Conservation (phyloP, 1,140 invertebrate species). For the Tetraneura akinire region DNA sequence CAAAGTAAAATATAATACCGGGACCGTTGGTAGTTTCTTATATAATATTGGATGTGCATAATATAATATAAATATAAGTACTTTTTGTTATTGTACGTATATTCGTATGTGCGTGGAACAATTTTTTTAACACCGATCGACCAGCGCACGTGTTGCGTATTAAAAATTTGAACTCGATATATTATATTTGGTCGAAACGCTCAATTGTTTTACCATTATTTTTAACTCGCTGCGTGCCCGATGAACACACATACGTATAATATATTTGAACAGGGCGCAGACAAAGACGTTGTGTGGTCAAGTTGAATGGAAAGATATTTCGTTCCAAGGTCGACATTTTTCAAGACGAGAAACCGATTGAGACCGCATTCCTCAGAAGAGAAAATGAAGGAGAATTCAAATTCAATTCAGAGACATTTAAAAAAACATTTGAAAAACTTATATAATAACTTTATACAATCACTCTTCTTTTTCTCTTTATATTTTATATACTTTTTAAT, state of each 20-base stretch:
- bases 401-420: no score
- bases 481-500: no score
- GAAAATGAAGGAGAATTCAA: no score
- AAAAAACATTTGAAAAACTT: no score
- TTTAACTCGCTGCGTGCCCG: not conserved
- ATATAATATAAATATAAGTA: not conserved
- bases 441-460: no score
- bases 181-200: no score
- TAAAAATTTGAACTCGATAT: not conserved
- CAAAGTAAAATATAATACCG: slow-evolving; percentile 11
- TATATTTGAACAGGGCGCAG: no score
- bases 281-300: slow-evolving; percentile 9
- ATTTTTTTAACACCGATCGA: not conserved
- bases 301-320: not conserved
- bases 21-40: not conserved
- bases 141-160: slow-evolving; percentile 3
- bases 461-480: no score
- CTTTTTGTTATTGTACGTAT: not conserved
- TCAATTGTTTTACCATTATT: slow-evolving; percentile 1
- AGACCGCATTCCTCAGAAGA: slow-evolving; percentile 1
- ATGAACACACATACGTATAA: no score
- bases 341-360: not conserved
- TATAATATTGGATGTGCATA: not conserved
- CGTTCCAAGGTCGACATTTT: not conserved
- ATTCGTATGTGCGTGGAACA: not conserved